These are phyloP conservation scores for Dendrophyllia cribrosa DNA, from an alignment of 64 coral and sea anemone genomes.

Conservation along the genomic window DNA sequence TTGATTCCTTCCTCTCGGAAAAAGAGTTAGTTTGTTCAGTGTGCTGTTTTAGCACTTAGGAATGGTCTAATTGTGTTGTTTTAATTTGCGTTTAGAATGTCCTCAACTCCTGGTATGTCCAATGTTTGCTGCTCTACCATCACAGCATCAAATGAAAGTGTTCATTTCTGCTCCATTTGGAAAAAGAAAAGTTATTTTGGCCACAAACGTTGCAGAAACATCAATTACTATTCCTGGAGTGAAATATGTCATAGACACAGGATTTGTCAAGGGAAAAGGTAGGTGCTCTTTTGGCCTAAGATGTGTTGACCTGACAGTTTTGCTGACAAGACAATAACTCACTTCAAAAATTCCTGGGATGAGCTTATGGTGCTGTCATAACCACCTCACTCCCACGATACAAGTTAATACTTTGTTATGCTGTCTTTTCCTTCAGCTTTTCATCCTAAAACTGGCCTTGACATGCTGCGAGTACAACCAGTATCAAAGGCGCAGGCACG, in stretches of 20 bases:
- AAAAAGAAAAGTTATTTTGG: conserved; percentile 85
- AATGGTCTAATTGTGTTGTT: no score
- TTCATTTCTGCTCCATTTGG: conserved; percentile 72
- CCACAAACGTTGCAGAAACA: conserved; percentile 99
- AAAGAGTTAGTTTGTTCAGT: no score
- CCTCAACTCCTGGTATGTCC: conserved; percentile 86
- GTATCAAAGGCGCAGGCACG: conserved; percentile 95
- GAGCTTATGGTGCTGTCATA: no score
- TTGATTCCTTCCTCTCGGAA: no score
- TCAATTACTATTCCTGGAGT: conserved; percentile 97
- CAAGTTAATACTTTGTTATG: no score
- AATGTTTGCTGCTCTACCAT: conserved; percentile 96
- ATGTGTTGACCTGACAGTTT: not conserved
- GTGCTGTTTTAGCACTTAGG: no score
- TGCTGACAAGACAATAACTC: not conserved
- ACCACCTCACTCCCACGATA: no score
- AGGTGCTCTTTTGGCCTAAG: not conserved
- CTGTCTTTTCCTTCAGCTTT: conserved; percentile 49
- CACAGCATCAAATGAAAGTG: conserved; percentile 91
- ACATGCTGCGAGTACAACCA: conserved; percentile 90
- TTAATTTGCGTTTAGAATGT: conserved; percentile 62
- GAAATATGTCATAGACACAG: conserved; percentile 99
- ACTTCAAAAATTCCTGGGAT: no score
- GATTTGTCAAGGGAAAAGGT: conserved; percentile 99
- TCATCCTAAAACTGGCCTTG: conserved; percentile 95